Evolutionary conservation across 2,113 vertebrate genomes (phyloP), one percentile per base, ranked within the genome.

Genomic region (Bufo bufo): DNA sequence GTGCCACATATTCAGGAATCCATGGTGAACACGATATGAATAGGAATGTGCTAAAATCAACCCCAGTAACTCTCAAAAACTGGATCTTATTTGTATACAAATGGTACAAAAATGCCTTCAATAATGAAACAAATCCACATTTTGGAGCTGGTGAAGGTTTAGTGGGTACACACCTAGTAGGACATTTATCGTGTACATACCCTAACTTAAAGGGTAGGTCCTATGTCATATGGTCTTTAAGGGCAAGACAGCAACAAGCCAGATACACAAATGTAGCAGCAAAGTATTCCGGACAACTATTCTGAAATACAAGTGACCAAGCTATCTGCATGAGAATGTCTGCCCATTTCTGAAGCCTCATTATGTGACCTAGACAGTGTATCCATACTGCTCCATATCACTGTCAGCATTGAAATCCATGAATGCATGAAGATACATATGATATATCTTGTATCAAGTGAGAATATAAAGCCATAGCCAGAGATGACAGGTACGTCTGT

Each of bases 401-500:
- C 52, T 19, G n/a, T 9, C 45, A 75, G 72, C 72, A 9, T 16
- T 52, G 49, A 50, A 20, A 8, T 7, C 20, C 47, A n/a, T 49
- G 23, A 5, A 52, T 20, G 58, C 43, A 80, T 33, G 43, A 47
- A 12, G 33, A 33, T 59, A 12, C 12, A 12, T 16, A 83, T 8
- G 19, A 66, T 69, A 74, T 63, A n/a, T 65, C 14, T 82, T 82
- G 13, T 50, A 43, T 69, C 47, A 74, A 9, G 43, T 14, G n/a
- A 45, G 17, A 50, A 75, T 75, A 49, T 75, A 17, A 75, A 75
- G 72, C 72, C 47, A 50, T 75, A 50, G 45, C 17, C 72, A 50
- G 47, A 50, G 72, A 75, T 84, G 82, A 69, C 82, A 84, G 63
- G 63, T 84, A 84, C 82, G 54, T 13, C 12, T 33, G 63, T 71